Percentiles rank a stretch among this genome's conserved stretches.
phyloP scores from a whole-genome alignment of 1,140 invertebrate species.

The Protaetia brevitarsis region DNA sequence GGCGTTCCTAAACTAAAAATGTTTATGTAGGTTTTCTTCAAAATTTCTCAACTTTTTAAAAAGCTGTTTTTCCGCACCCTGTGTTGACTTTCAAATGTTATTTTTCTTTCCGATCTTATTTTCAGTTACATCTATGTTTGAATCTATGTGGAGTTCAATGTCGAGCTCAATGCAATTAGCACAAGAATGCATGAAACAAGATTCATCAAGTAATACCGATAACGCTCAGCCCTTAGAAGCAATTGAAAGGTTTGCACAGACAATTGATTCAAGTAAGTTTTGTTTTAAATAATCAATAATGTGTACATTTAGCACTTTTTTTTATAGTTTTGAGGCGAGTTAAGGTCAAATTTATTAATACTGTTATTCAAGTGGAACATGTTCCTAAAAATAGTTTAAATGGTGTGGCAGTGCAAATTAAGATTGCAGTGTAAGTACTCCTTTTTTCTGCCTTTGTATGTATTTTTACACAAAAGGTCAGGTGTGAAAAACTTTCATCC shows the following conservation, averaged over 20 bases:
- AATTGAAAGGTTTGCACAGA: constrained; percentile 87
- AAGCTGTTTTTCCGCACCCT: too few relatives aligned
- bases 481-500: too few relatives aligned
- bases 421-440: constrained; percentile 68
- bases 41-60: too few relatives aligned
- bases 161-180: constrained; percentile 91
- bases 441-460: too few relatives aligned
- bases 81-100: too few relatives aligned
- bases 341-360: constrained; percentile 81
- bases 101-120: constrained; percentile 6
- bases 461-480: too few relatives aligned
- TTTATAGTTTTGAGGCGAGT: constrained; percentile 77
- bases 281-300: neutral
- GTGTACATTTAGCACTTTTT: neutral
- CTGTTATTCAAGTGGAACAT: constrained; percentile 81
- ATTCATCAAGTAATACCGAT: constrained; percentile 55
- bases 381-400: constrained; percentile 67
- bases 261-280: constrained; percentile 83
- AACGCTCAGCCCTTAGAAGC: constrained; percentile 70
- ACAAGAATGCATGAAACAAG: constrained; percentile 81
- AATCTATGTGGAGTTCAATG: constrained; percentile 93
- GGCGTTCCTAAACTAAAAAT: too few relatives aligned
- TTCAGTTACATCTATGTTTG: constrained; percentile 78
- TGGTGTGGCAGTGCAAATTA: constrained; percentile 78
- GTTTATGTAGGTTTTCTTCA: too few relatives aligned